phyloP scores from a whole-genome alignment of 2,113 vertebrate species.

The Urocitellus parryii region DNA sequence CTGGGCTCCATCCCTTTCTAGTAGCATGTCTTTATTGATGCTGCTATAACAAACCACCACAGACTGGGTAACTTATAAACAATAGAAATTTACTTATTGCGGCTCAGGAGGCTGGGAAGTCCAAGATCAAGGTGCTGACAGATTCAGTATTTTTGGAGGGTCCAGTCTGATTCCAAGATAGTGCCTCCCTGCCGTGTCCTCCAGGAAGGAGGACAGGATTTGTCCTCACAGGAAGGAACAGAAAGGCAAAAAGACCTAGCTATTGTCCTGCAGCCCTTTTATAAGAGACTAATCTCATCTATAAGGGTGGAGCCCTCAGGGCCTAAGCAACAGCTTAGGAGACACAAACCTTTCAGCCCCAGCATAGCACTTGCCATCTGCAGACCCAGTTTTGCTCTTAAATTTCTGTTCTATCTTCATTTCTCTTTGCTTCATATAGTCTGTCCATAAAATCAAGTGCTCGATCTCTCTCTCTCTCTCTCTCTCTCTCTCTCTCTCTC shows the following conservation, averaged over 20 bases:
- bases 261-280: not conserved
- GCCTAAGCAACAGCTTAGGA: not conserved
- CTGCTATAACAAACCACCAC: not conserved
- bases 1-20: not conserved
- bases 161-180: not conserved
- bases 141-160: not conserved
- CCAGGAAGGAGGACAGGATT: not conserved
- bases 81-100: not conserved
- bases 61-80: not conserved
- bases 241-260: not conserved
- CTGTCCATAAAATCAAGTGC: slow-evolving; percentile 26
- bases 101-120: not conserved
- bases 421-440: slow-evolving; percentile 45
- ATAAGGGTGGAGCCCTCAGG: not conserved
- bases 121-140: not conserved
- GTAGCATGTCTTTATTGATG: not conserved
- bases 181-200: not conserved
- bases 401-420: slow-evolving; percentile 40
- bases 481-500: slow-evolving; percentile 23
- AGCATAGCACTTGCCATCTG: not conserved
- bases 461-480: slow-evolving; percentile 38
- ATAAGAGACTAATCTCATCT: not conserved
- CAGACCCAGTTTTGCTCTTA: not conserved
- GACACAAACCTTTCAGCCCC: not conserved
- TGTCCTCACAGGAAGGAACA: not conserved